Percentiles rank a stretch among this genome's conserved stretches.
These are phyloP conservation scores for Lasioglossum figueresi DNA, from an alignment of 2,888 invertebrate species.

Conservation along the genomic window DNA sequence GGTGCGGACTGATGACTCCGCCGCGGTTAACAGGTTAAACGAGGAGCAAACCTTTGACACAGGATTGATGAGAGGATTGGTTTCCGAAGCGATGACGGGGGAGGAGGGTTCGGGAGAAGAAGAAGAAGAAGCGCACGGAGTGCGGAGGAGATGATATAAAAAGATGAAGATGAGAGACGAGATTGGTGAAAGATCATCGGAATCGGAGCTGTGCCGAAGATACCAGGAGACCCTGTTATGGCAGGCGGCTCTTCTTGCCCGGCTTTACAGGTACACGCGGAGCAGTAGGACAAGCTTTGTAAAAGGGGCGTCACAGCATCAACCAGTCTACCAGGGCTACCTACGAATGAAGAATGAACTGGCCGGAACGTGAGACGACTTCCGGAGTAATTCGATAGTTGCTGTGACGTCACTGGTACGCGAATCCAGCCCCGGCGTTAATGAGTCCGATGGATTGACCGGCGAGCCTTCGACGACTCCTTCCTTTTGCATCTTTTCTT, in stretches of 20 bases:
- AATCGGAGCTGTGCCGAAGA: constrained; percentile 69
- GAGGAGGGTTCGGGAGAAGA: not conserved
- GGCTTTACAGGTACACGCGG: constrained; percentile 50
- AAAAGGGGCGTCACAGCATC: constrained; percentile 64
- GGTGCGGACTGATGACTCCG: not conserved
- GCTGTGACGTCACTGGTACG: constrained; percentile 58
- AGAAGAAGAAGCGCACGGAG: constrained; percentile 22
- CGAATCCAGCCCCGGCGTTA: constrained; percentile 25
- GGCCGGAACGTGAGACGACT: constrained; percentile 73
- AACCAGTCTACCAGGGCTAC: constrained; percentile 61
- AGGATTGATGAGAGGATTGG: not conserved
- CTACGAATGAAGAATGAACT: constrained; percentile 76
- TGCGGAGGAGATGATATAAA: constrained; percentile 56
- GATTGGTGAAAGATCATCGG: constrained; percentile 67
- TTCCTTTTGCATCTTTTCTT: not conserved
- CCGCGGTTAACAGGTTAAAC: constrained; percentile 8
- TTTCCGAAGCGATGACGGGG: constrained; percentile 3
- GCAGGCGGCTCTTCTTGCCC: constrained; percentile 71
- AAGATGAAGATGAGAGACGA: constrained; percentile 63
- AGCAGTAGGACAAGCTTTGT: constrained; percentile 62
- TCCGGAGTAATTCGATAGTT: constrained; percentile 59
- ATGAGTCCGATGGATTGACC: constrained; percentile 22
- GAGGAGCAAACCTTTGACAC: not conserved
- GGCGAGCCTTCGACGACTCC: not conserved
- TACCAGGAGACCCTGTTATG: constrained; percentile 74